These are phyloP conservation scores for Drosophila ogumai DNA, from an alignment of 1,140 invertebrate genomes.

Conservation along the genomic window DNA sequence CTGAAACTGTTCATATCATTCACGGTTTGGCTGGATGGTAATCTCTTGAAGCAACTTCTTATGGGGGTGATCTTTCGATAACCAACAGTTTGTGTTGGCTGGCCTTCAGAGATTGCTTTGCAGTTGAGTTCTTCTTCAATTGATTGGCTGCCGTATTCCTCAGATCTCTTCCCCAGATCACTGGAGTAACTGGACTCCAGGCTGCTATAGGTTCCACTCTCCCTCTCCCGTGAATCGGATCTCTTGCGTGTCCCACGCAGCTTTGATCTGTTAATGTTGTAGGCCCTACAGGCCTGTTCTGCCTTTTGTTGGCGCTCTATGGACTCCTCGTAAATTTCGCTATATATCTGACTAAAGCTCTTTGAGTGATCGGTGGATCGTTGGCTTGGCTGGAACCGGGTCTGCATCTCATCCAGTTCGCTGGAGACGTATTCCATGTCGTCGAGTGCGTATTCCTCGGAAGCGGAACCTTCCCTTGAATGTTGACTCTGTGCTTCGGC, in stretches of 20 bases:
- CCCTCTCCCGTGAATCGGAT: background rate
- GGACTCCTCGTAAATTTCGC: slow-evolving; percentile 65
- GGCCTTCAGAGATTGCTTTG: background rate
- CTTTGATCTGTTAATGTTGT: slow-evolving; percentile 27
- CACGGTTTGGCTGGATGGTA: slow-evolving; percentile 1
- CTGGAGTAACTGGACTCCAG: slow-evolving; percentile 1
- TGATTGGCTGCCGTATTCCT: background rate
- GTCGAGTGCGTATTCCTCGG: background rate
- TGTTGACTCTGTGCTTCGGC: background rate
- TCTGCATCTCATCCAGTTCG: background rate
- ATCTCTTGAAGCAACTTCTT: slow-evolving; percentile 13
- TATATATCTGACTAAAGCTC: slow-evolving; percentile 68
- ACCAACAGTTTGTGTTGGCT: background rate
- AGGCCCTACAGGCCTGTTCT: slow-evolving; percentile 27
- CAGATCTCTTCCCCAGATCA: background rate
- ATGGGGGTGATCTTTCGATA: slow-evolving; percentile 5
- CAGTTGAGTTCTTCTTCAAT: background rate
- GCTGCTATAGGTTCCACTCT: slow-evolving; percentile 1
- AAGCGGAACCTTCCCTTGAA: background rate
- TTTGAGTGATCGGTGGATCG: slow-evolving; percentile 53
- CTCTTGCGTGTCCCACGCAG: background rate
- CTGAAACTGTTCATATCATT: background rate
- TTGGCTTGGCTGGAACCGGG: background rate
- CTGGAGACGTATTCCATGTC: background rate
- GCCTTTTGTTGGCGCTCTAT: slow-evolving; percentile 52